Evolutionary conservation across 2,113 vertebrate species (phyloP), one percentile per base, ranked within the genome.

Genomic region (Microcebus jonahi): DNA sequence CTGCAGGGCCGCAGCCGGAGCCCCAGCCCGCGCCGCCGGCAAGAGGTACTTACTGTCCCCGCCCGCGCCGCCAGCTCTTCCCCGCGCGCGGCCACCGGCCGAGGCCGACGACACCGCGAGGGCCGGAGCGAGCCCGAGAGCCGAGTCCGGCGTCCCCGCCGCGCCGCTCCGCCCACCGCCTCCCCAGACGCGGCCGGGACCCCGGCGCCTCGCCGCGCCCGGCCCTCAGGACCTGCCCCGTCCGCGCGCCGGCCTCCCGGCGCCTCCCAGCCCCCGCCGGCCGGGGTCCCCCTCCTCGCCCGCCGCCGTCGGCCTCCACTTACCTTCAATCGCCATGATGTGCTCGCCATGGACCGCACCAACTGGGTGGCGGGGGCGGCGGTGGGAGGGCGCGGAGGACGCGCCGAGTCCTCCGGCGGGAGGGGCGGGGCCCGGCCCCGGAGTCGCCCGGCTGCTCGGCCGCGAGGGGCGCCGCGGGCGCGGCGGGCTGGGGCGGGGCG

Each of bases 301-400:
- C 36, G 53, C 53, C 67, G 15, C 79, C 21, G 42, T 6, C 88
- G 88, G 95, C 90, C 96, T 94, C 96, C 92, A 59, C 97, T 95
- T 96, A 97, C 97, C 97, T 90, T 98, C 97, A 90, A 97, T 98
- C 97, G 97, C 97, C 97, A 97, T 97, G 97, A 97, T 96, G 97
- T 10, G 96, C 96, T 95, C 61, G 97, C 96, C 97, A 88, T 80
- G 95, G 96, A 90, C 97, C 95, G 97, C 93, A 92, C 97, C 96
- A 87, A 94, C 23, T 55, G 67, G 42, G 14, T 14, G 55, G 96
- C 48, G 77, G 93, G 93, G 94, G 59, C 61, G 81, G 59, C 73
- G 53, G 55, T 25, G 1, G 34, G 27, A 70, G 63, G 17, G 79
- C 73, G 63, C 27, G 31, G 53, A 48, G 80, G 86, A 45, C 36